Percentiles rank a stretch among this genome's conserved stretches.
These are phyloP conservation scores for Cynocephalus volans DNA, from an alignment of 2,113 vertebrate genomes.

Conservation along the genomic window DNA sequence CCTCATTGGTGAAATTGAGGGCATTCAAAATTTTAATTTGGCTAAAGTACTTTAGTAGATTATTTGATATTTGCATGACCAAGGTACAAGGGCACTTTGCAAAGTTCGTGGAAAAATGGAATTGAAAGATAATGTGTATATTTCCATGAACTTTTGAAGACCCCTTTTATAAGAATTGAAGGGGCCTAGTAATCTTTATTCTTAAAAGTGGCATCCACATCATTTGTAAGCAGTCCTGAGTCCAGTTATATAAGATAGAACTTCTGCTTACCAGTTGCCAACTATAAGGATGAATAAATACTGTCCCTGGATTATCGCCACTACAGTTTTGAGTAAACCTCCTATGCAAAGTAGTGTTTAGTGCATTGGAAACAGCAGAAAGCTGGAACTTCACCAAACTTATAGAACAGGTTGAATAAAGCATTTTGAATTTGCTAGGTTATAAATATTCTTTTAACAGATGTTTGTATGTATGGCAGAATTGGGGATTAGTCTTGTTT, in stretches of 20 bases:
- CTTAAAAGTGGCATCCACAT: neutral
- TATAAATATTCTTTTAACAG: neutral
- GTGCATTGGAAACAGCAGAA: neutral
- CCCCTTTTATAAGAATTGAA: neutral
- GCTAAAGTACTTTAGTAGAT: neutral
- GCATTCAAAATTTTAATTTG: slow-evolving; percentile 14
- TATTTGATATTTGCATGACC: neutral
- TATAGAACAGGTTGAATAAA: neutral
- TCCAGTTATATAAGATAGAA: neutral
- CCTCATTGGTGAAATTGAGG: neutral
- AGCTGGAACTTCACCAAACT: neutral
- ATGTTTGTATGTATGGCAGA: neutral
- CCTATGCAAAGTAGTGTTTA: neutral
- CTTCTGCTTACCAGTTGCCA: neutral
- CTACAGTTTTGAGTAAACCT: neutral
- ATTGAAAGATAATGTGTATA: no score
- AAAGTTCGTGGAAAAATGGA: no score
- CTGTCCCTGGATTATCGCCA: neutral
- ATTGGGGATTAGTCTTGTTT: neutral
- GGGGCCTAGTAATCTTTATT: neutral
- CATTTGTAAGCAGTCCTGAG: neutral
- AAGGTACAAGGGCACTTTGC: neutral
- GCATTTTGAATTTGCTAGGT: neutral
- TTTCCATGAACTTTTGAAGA: no score
- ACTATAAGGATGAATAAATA: no score